Evolutionary conservation across 1,140 invertebrate genomes (phyloP).

Genomic region (Papilio xuthus): DNA sequence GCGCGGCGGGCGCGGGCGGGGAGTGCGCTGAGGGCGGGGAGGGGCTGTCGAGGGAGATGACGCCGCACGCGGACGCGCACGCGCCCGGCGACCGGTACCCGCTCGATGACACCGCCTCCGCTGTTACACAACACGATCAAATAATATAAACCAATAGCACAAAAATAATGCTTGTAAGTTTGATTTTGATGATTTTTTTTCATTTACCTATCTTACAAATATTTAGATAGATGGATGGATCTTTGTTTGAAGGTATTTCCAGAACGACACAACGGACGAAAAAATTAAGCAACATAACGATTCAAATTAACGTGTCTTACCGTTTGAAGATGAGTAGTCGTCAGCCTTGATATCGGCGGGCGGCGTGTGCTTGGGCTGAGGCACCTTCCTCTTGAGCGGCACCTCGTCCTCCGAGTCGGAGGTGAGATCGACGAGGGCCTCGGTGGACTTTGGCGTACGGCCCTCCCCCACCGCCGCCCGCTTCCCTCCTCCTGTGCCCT

Average conservation of each 20-base stretch:
- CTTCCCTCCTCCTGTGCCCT: conserved; percentile 63
- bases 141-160: no score
- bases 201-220: no score
- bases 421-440: conserved; percentile 74
- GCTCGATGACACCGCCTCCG: conserved; percentile 82
- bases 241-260: no score
- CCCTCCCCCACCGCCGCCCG: conserved; percentile 65
- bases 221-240: no score
- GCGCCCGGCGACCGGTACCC: conserved; percentile 78
- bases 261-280: no score
- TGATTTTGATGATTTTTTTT: no score
- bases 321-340: conserved; percentile 62
- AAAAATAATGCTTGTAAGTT: no score
- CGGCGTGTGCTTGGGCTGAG: conserved; percentile 61
- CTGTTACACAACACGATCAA: conserved; percentile 44
- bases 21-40: conserved; percentile 77
- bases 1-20: conserved; percentile 40
- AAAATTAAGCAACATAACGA: neutral
- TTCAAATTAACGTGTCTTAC: conserved; percentile 43
- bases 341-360: conserved; percentile 57
- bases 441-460: conserved; percentile 61
- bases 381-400: conserved; percentile 75
- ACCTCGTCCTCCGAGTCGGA: conserved; percentile 79
- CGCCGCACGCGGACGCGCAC: conserved; percentile 54
- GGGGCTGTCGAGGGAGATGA: conserved; percentile 83